Evolutionary conservation across 2,113 vertebrate genomes (phyloP).

Genomic region (Rutilus rutilus): DNA sequence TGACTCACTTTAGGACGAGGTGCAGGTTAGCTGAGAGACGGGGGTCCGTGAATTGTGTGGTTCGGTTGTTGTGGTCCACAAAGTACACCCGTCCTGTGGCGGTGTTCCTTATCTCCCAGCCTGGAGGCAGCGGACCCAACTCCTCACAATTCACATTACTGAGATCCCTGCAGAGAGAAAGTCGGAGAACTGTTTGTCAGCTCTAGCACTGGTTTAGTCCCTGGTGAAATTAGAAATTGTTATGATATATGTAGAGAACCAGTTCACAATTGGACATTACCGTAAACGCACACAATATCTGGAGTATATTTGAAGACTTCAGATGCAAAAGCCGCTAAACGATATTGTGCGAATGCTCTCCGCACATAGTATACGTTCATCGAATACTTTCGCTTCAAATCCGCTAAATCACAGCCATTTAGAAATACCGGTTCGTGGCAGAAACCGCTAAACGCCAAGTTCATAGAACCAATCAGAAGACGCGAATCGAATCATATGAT

Average conservation of each 20-base stretch:
- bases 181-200: slow-evolving; percentile 11
- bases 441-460: no score
- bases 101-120: slow-evolving; percentile 98
- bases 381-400: no score
- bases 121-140: slow-evolving; percentile 95
- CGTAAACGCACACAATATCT: not conserved
- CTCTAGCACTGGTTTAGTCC: not conserved
- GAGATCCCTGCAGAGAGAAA: slow-evolving; percentile 86
- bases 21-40: slow-evolving; percentile 97
- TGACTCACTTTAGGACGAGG: slow-evolving; percentile 93
- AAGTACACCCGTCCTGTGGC: slow-evolving; percentile 98
- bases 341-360: no score
- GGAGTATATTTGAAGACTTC: not conserved
- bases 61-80: slow-evolving; percentile 99
- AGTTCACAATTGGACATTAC: no score
- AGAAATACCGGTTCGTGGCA: no score
- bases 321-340: no score
- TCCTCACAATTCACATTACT: slow-evolving; percentile 99
- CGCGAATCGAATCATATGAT: no score
- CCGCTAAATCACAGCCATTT: no score
- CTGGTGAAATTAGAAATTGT: not conserved
- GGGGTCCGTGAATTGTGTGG: slow-evolving; percentile 98
- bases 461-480: no score
- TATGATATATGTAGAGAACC: no score
- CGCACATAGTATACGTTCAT: no score